These are phyloP conservation scores for Bhutanitis thaidina DNA, from an alignment of 2,888 invertebrate species.

Conservation along the genomic window DNA sequence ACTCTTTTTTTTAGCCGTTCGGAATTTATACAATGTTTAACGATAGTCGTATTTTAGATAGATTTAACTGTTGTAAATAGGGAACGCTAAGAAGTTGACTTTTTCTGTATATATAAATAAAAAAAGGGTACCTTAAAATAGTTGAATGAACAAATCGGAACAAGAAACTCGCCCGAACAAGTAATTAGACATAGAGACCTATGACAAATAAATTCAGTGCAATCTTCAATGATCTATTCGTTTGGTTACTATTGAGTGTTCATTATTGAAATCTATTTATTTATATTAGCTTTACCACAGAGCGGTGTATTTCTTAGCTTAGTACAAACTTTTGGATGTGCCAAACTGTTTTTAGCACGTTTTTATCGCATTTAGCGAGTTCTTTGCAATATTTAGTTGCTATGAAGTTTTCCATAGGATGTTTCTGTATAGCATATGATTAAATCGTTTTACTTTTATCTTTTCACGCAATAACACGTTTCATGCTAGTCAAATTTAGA, in stretches of 20 bases:
- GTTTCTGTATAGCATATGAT: slow-evolving; percentile 40
- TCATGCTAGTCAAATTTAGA: slow-evolving; percentile 76
- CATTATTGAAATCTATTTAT: slow-evolving; percentile 56
- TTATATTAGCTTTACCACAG: slow-evolving; percentile 62
- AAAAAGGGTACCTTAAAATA: slow-evolving; percentile 52
- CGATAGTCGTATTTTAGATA: slow-evolving; percentile 54
- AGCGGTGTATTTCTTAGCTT: slow-evolving; percentile 68
- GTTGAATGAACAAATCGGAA: slow-evolving; percentile 70
- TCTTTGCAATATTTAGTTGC: slow-evolving; percentile 52
- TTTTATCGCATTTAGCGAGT: slow-evolving; percentile 66
- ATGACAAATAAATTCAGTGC: slow-evolving; percentile 63
- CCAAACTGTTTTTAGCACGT: slow-evolving; percentile 70
- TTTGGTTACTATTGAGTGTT: slow-evolving; percentile 58
- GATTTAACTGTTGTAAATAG: slow-evolving; percentile 71
- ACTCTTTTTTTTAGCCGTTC: slow-evolving; percentile 12
- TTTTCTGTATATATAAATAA: slow-evolving; percentile 62
- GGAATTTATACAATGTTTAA: slow-evolving; percentile 35
- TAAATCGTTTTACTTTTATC: slow-evolving; percentile 35
- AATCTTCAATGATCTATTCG: slow-evolving; percentile 61
- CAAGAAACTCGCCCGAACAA: slow-evolving; percentile 75
- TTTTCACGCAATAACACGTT: slow-evolving; percentile 76
- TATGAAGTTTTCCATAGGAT: slow-evolving; percentile 35
- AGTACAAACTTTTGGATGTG: slow-evolving; percentile 74
- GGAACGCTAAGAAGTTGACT: slow-evolving; percentile 56
- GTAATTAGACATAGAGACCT: slow-evolving; percentile 58